phyloP scores from a whole-genome alignment of 2,113 vertebrate genomes.

The Hassar affinis region DNA sequence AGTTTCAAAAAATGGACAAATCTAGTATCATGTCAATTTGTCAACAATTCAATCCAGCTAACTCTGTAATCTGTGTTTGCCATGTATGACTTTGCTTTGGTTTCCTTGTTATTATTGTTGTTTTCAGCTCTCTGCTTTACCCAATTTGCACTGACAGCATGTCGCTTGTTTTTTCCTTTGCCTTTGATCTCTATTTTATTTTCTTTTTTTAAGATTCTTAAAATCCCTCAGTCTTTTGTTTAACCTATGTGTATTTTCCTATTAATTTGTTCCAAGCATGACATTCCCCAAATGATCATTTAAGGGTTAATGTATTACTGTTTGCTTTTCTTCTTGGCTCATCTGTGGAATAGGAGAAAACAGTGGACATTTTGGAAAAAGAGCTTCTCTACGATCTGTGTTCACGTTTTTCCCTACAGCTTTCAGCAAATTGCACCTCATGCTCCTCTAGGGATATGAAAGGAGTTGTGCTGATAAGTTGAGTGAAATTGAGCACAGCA shows the following conservation, averaged over 20 bases:
- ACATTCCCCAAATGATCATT: not conserved
- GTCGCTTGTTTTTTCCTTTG: not conserved
- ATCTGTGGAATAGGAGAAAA: slow-evolving; percentile 12
- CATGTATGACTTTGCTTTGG: not conserved
- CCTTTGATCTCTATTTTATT: not conserved
- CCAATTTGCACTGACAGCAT: not conserved
- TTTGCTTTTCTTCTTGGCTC: not conserved
- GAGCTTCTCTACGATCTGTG: slow-evolving; percentile 8
- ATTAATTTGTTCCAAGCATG: not conserved
- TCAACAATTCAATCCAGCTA: not conserved
- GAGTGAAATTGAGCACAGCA: slow-evolving; percentile 39
- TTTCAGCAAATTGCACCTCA: slow-evolving; percentile 33
- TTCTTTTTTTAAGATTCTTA: not conserved
- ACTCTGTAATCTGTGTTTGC: not conserved
- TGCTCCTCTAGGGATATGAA: slow-evolving; percentile 34
- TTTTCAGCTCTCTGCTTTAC: not conserved
- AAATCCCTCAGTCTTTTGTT: not conserved
- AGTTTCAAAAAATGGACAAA: not conserved
- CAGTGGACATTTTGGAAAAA: slow-evolving; percentile 1
- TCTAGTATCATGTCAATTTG: not conserved
- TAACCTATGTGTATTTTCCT: not conserved
- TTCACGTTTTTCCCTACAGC: slow-evolving; percentile 24
- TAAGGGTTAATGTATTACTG: not conserved
- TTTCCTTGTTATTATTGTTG: not conserved
- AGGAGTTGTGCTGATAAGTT: slow-evolving; percentile 36